Base-by-base conservation (phyloP, 2,888 invertebrate species). In the Eilema caniola region DNA sequence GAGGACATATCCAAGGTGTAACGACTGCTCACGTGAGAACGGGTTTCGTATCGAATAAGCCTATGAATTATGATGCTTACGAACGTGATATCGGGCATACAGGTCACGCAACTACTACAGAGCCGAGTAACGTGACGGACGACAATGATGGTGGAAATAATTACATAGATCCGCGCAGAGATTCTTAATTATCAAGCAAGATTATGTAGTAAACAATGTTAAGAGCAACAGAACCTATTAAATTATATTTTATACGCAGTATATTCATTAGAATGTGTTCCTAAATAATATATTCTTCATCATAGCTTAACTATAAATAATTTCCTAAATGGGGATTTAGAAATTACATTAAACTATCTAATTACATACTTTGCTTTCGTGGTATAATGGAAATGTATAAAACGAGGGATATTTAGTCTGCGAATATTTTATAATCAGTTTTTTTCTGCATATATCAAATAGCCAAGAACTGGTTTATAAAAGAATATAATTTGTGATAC, bases 381-480 rank as follows among this genome's bases (percentile, higher is more conserved):
- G 63, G 60, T 60, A 65, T 53, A 64, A 24, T 60, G 78, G 70
- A 77, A 77, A 73, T 77, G 37, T 11, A 47, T 63, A 61, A 59
- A 56, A 37, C 28, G 53, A 41, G 37, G 67, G 64, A 57, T 71
- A 37, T 62, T 63, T 62, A 65, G 62, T 62, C 66, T 72, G 71
- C 79, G 62, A 69, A 84, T 67, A 71, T 69, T 64, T 66, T 67
- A 41, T 41, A 70, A 67, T 67, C 63, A 33, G 66, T 71, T 69
- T 72, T 71, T 60, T 20, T 53, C 56, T 60, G 62, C 53, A 67
- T 71, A 71, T 62, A 69, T 71, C 63, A 61, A 24, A 23, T 23
- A 69, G 65, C 57, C 4, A 63, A 62, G 72, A 82, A 82, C 82
- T 71, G 82, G 82, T 82, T 82, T 71, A 70, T 64, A 56, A 66